Conservation (phyloP, 2,113 vertebrate genomes). For the Entomyzon cyanotis region DNA sequence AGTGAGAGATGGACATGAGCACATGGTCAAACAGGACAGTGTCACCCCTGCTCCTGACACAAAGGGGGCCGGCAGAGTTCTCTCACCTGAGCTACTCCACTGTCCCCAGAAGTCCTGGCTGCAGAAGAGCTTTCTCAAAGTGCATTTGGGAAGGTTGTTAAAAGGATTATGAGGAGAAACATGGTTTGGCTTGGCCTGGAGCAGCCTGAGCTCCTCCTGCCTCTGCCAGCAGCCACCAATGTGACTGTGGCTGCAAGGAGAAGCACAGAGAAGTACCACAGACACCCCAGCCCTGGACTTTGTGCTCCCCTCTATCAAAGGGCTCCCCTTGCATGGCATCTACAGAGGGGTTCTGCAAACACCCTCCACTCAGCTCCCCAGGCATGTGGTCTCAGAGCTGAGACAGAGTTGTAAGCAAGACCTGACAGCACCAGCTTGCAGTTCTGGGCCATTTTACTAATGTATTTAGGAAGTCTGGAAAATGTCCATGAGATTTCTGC, state of each 20-base stretch:
- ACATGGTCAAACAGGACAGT: background rate
- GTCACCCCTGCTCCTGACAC: background rate
- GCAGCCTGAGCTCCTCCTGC: background rate
- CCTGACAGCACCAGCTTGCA: background rate
- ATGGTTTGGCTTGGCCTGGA: background rate
- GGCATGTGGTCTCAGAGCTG: background rate
- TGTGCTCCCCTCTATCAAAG: background rate
- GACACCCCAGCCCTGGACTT: background rate
- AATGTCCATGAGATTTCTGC: background rate
- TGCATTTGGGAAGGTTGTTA: background rate
- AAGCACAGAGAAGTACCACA: background rate
- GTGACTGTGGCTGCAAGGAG: background rate
- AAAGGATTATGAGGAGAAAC: background rate
- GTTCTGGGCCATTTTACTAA: background rate
- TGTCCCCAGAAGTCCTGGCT: background rate
- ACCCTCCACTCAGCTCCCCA: background rate
- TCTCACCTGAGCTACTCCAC: background rate
- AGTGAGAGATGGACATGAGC: background rate
- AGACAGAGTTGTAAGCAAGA: background rate
- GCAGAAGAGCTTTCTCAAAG: background rate
- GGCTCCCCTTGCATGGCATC: background rate
- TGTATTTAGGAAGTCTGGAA: conserved; percentile 29
- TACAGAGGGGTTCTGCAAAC: background rate
- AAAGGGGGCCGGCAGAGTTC: background rate
- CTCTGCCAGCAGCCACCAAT: background rate